Conservation (phyloP, 1,140 invertebrate species). For the Apis cerana region DNA sequence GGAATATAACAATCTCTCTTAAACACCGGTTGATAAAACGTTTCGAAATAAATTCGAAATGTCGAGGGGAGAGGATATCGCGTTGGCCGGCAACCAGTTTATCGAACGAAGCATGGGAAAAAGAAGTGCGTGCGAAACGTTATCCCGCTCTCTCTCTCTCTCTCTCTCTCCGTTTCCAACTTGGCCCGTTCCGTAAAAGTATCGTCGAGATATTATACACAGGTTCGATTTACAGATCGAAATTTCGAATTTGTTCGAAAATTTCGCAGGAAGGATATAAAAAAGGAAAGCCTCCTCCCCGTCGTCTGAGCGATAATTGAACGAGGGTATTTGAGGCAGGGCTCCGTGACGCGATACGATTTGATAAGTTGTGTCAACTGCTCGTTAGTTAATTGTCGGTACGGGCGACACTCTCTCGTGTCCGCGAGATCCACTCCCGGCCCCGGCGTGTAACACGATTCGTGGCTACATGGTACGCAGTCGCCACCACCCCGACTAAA, state of each 20-base stretch:
- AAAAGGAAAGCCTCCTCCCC: conserved; percentile 3
- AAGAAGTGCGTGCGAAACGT: too few species aligned
- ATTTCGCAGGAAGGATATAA: background rate
- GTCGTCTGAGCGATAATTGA: too few species aligned
- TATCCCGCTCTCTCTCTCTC: too few species aligned
- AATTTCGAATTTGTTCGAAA: too few species aligned
- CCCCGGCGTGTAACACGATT: conserved; percentile 4
- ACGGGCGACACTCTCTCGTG: conserved; percentile 36
- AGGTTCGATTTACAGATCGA: too few species aligned
- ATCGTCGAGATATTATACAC: too few species aligned
- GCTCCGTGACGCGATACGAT: conserved; percentile 74
- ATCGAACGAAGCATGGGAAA: conserved; percentile 55
- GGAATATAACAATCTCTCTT: background rate
- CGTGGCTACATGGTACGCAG: conserved; percentile 56
- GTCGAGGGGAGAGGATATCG: conserved; percentile 1
- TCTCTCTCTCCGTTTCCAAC: too few species aligned
- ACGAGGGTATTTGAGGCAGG: background rate
- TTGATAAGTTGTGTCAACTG: conserved; percentile 81
- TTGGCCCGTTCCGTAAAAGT: too few species aligned
- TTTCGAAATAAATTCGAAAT: background rate
- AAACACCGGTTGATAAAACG: too few species aligned
- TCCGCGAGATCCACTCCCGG: conserved; percentile 5
- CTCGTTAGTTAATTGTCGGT: conserved; percentile 80
- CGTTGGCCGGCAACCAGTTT: conserved; percentile 59
- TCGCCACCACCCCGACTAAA: conserved; percentile 50